Base-by-base conservation (phyloP, 1,140 invertebrate genomes). In the Bombyx mandarina region DNA sequence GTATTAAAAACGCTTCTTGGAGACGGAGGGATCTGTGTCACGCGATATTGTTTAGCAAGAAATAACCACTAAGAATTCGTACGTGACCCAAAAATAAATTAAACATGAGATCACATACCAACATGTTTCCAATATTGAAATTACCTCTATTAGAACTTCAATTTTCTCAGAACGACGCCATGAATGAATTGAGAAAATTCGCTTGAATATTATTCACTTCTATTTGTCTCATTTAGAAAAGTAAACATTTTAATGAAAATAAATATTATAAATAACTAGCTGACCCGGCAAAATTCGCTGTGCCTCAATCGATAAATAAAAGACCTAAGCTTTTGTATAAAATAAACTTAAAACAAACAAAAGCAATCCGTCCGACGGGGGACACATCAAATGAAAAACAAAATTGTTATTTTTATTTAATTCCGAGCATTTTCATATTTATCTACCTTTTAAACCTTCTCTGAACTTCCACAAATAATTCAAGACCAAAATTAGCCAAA, bases 11-110 rank as follows among this genome's bases (percentile, higher is more conserved):
- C 53, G 42, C 56, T 62, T 63, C 65, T 57, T 43, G 56, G 58
- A 61, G 52, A 47, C 52, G 50, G 7, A 35, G 54, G 54, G 52
- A 60, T 62, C 51, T 56, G 52, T 62, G 62, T 62, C 65, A 64
- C 62, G 62, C 60, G 18, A 56, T 2, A 18, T 35, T 8, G 45
- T 48, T 49, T 56, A 47, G 26, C 26, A 45, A 45, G 43, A 45
- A 54, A 22, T 44, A 4, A 7, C 12, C 44, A 18, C n/a, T 22
- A 45, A 6, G 53, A 12, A 49, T 49, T 45, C 26, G 26, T 35
- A 35, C 12, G 12, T 54, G n/a, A 54, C 43, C 52, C 54, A 45
- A 59, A 58, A 63, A 63, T 60, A 59, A 59, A 60, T 59, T 10
- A 56, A 57, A 6, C 53, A 60, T 57, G 62, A 60, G 49, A 52